phyloP scores from a whole-genome alignment of 2,888 invertebrate genomes.

The Abscondita cerata region DNA sequence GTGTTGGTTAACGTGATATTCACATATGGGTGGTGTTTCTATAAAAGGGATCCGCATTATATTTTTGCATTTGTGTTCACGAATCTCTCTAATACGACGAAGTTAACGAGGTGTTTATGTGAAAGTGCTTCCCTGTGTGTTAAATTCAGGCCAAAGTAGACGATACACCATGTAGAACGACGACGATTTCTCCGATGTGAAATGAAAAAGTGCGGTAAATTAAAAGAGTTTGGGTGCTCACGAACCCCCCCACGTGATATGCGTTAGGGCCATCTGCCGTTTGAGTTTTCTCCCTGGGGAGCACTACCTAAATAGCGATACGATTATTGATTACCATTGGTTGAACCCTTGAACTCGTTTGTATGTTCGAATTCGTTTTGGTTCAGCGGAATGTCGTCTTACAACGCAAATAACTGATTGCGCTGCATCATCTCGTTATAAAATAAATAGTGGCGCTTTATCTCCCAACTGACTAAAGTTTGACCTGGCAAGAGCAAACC shows the following conservation, averaged over 20 bases:
- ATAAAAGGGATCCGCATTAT: slow-evolving; percentile 4
- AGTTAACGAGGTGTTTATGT: slow-evolving; percentile 40
- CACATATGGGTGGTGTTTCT: slow-evolving; percentile 19
- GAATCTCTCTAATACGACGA: slow-evolving; percentile 9
- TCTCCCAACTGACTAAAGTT: slow-evolving; percentile 15
- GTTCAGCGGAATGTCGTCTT: slow-evolving; percentile 29
- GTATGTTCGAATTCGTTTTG: slow-evolving; percentile 26
- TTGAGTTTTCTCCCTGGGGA: slow-evolving; percentile 22
- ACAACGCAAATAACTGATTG: slow-evolving; percentile 31
- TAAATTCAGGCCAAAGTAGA: slow-evolving; percentile 39
- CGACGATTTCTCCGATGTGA: slow-evolving; percentile 42
- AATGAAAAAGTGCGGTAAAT: slow-evolving; percentile 20
- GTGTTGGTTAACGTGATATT: slow-evolving; percentile 11
- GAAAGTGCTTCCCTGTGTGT: slow-evolving; percentile 46
- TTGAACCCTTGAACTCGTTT: slow-evolving; percentile 33
- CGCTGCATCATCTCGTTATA: slow-evolving; percentile 21
- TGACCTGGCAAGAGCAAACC: slow-evolving; percentile 23
- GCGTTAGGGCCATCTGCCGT: slow-evolving; percentile 31
- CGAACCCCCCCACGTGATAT: slow-evolving; percentile 15
- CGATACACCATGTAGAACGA: slow-evolving; percentile 38
- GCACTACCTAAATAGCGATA: slow-evolving; percentile 27
- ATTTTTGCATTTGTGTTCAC: slow-evolving; percentile 15
- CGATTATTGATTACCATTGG: slow-evolving; percentile 32
- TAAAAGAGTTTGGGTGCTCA: not conserved
- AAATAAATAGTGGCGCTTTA: slow-evolving; percentile 22